A percentile compares a stretch with the other conserved stretches of the same genome.
Conservation (phyloP, 2,888 invertebrate genomes). For the Pelosia muscerda region DNA sequence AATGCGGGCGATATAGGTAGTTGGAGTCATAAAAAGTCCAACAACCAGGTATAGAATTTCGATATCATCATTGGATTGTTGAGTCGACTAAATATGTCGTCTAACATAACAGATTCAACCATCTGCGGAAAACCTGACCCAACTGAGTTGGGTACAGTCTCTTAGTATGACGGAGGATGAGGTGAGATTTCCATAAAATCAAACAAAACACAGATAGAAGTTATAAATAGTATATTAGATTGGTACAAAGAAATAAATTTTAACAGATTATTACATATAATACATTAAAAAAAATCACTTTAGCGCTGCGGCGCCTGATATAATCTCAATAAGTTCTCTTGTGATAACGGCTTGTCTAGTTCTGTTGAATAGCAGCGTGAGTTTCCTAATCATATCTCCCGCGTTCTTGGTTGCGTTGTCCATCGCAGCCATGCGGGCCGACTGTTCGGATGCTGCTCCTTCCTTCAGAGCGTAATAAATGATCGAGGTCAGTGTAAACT, state of each 20-base stretch:
- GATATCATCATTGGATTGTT: no score
- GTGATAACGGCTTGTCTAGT: conserved; percentile 95
- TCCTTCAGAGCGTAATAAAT: conserved; percentile 92
- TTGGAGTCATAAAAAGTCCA: no score
- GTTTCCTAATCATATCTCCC: conserved; percentile 92
- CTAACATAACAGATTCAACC: no score
- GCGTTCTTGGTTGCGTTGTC: conserved; percentile 94
- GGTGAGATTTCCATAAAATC: not conserved
- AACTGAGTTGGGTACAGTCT: no score
- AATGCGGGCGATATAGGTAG: no score
- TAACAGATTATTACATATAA: conserved; percentile 1
- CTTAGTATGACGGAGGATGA: not conserved
- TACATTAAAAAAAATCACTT: conserved; percentile 57
- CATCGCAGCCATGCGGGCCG: conserved; percentile 94
- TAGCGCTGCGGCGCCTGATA: conserved; percentile 94
- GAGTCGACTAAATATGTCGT: no score
- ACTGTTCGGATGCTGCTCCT: conserved; percentile 91
- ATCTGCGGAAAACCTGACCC: no score
- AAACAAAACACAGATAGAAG: not conserved
- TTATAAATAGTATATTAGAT: conserved; percentile 1
- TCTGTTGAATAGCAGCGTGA: conserved; percentile 91
- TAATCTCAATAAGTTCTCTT: conserved; percentile 95
- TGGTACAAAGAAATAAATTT: not conserved
- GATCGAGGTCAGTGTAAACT: conserved; percentile 91
- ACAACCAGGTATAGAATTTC: no score